phyloP scores from a whole-genome alignment of 2,888 invertebrate genomes.

The Scotopteryx bipunctaria region DNA sequence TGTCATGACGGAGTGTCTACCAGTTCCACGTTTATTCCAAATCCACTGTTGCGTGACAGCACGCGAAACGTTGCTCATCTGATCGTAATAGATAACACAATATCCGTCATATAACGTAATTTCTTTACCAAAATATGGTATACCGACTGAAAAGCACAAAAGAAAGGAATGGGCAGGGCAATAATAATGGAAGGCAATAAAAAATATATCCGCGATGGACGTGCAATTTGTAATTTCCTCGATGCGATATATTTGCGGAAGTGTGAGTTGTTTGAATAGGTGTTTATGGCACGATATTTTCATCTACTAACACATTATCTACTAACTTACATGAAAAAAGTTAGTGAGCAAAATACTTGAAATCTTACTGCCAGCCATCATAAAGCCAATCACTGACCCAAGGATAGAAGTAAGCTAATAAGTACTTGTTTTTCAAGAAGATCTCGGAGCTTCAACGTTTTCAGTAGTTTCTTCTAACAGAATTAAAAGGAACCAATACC shows the following conservation, averaged over 20 bases:
- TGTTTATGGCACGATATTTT: slow-evolving; percentile 7
- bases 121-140: slow-evolving; percentile 18
- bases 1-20: slow-evolving; percentile 10
- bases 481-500: not conserved
- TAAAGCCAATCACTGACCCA: too few species aligned
- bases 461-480: not conserved
- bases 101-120: slow-evolving; percentile 29
- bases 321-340: too few species aligned
- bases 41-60: slow-evolving; percentile 55
- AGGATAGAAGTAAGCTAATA: too few species aligned
- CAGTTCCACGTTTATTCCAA: slow-evolving; percentile 21
- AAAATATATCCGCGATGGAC: slow-evolving; percentile 15
- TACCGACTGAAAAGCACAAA: slow-evolving; percentile 1
- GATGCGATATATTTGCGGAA: slow-evolving; percentile 21
- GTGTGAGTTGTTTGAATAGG: slow-evolving; percentile 28
- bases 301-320: not conserved
- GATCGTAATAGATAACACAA: slow-evolving; percentile 36
- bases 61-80: slow-evolving; percentile 48
- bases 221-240: slow-evolving; percentile 20
- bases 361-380: not conserved
- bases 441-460: not conserved
- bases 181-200: slow-evolving; percentile 2
- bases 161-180: not conserved
- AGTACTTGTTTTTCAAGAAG: too few species aligned
- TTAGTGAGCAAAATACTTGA: too few species aligned